These are phyloP conservation scores for Drosophila glabriapex DNA, from an alignment of 2,888 invertebrate species.

Conservation along the genomic window DNA sequence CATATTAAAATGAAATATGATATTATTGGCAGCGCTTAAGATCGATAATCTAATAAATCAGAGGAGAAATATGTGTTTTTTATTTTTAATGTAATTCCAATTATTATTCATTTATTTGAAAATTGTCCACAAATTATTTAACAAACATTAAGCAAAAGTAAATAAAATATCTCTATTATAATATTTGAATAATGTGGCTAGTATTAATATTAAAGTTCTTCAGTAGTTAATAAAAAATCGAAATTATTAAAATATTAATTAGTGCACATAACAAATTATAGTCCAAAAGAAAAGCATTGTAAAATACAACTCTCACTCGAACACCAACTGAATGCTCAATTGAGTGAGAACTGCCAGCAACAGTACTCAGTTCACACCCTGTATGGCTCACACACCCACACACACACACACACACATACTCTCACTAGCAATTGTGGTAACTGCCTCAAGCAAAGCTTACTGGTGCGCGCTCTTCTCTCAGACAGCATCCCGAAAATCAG, in stretches of 20 bases:
- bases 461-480: slow-evolving; percentile 29
- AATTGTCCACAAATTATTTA: background rate
- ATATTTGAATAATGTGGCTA: background rate
- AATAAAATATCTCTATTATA: background rate
- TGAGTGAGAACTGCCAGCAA: slow-evolving; percentile 35
- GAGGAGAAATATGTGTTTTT: background rate
- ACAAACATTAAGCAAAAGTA: background rate
- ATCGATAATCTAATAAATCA: background rate
- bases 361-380: slow-evolving; percentile 32
- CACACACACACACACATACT: background rate
- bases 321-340: slow-evolving; percentile 34
- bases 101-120: background rate
- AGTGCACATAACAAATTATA: background rate
- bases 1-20: background rate
- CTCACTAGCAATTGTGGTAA: slow-evolving; percentile 6
- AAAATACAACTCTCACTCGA: slow-evolving; percentile 15
- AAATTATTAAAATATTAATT: background rate
- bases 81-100: background rate
- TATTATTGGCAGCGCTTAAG: background rate
- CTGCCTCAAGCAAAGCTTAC: slow-evolving; percentile 60
- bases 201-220: background rate
- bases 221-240: background rate
- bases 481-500: slow-evolving; percentile 45
- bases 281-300: background rate
- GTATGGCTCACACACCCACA: slow-evolving; percentile 13